A percentile compares a stretch with the other conserved stretches of the same genome.
Conservation (phyloP, 2,888 invertebrate species). For the Trissolcus japonicus region DNA sequence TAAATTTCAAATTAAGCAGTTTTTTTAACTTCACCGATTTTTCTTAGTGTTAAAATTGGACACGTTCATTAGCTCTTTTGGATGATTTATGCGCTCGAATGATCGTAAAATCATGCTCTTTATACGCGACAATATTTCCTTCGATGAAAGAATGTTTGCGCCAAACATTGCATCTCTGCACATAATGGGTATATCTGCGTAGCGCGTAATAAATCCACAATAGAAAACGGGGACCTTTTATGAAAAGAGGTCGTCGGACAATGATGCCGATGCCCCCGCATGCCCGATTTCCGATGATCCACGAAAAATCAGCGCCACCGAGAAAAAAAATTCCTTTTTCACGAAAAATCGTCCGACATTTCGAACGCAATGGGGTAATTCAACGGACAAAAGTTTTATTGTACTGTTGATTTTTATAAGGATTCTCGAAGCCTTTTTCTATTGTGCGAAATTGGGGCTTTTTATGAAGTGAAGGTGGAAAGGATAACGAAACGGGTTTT, state of each 20-base stretch:
- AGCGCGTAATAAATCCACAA: conserved; percentile 43
- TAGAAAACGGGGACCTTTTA: conserved; percentile 8
- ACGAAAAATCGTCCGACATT: conserved; percentile 48
- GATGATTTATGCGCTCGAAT: background rate
- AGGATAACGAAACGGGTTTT: conserved; percentile 69
- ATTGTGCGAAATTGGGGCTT: conserved; percentile 72
- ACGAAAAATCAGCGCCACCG: conserved; percentile 45
- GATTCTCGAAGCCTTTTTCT: conserved; percentile 65
- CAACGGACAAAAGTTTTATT: conserved; percentile 68
- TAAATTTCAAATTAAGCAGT: too few species aligned
- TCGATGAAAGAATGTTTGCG: conserved; percentile 24
- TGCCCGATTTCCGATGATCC: conserved; percentile 46
- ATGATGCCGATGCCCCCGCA: conserved; percentile 15
- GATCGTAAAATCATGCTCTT: conserved; percentile 13
- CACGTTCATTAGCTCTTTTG: too few species aligned
- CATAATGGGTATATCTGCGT: conserved; percentile 30
- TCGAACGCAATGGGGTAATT: conserved; percentile 66
- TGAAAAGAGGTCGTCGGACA: conserved; percentile 31
- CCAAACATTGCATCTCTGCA: conserved; percentile 26
- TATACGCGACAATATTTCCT: conserved; percentile 12
- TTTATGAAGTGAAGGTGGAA: conserved; percentile 64
- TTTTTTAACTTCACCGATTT: too few species aligned
- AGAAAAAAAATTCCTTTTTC: conserved; percentile 35
- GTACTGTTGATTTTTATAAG: conserved; percentile 70
- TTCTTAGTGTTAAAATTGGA: too few species aligned